Conservation (phyloP, 1,140 invertebrate genomes). For the Eumaeus atala region DNA sequence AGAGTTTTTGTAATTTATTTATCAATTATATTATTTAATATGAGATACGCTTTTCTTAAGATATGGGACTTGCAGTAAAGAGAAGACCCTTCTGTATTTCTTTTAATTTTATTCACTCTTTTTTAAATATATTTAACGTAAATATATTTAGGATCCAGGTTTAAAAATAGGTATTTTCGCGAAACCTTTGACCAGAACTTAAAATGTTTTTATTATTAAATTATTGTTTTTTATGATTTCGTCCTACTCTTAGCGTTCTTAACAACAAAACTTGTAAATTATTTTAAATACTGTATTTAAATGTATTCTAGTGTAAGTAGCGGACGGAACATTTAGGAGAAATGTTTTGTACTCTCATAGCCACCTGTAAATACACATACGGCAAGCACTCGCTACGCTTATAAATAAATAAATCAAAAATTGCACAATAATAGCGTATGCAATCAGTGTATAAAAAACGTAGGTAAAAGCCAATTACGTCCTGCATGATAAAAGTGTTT, state of each 20-base stretch:
- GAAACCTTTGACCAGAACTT: no score
- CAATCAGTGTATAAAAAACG: conserved; percentile 39
- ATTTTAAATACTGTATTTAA: conserved; percentile 35
- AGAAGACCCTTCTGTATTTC: no score
- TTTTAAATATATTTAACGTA: no score
- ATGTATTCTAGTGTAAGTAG: conserved; percentile 42
- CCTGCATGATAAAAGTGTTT: conserved; percentile 24
- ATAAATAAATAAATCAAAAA: conserved; percentile 32
- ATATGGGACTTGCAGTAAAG: no score
- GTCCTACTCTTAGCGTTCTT: neutral
- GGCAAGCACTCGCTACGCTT: conserved; percentile 52
- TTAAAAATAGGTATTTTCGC: no score
- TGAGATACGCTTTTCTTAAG: no score
- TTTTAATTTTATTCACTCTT: no score
- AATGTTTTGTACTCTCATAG: conserved; percentile 53
- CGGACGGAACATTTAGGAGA: conserved; percentile 48
- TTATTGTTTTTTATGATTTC: neutral
- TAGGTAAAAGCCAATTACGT: conserved; percentile 37
- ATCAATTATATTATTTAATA: no score
- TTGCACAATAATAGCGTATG: conserved; percentile 37
- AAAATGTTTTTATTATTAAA: no score
- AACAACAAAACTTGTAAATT: conserved; percentile 30
- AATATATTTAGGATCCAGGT: no score
- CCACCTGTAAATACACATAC: conserved; percentile 39
- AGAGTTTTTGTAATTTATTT: no score